A percentile compares a stretch with the other conserved stretches of the same genome.
Conservation (phyloP, 2,797 vertebrate genomes). For the Rhyacichthys aspro region DNA sequence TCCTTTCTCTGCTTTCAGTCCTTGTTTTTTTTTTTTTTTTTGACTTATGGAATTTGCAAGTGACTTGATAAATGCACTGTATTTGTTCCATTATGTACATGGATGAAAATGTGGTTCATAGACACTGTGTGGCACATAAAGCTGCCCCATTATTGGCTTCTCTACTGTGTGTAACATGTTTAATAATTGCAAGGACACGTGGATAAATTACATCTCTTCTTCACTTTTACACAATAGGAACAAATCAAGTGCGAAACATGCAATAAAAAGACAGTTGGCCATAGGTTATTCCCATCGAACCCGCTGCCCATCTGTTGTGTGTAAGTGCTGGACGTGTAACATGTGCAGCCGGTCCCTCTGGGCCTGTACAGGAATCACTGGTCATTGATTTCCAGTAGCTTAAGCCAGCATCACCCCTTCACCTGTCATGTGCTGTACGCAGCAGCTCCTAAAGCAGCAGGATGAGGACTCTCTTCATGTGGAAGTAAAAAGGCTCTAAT, state of each 20-base stretch:
- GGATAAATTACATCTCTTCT: neutral
- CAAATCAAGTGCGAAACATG: neutral
- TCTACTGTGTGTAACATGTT: neutral
- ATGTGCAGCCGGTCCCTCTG: conserved; percentile 14
- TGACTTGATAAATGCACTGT: conserved; percentile 15
- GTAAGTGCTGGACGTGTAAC: neutral
- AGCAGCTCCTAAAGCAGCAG: conserved; percentile 27
- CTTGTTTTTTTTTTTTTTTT: conserved; percentile 41
- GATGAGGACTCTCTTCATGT: conserved; percentile 8
- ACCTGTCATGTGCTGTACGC: conserved; percentile 47
- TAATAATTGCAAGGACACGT: conserved; percentile 7
- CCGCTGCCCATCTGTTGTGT: conserved; percentile 21
- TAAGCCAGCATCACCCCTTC: conserved; percentile 36
- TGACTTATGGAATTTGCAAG: conserved; percentile 16
- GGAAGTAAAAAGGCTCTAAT: conserved; percentile 11
- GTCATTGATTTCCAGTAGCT: conserved; percentile 52
- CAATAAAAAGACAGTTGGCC: conserved; percentile 3
- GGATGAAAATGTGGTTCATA: neutral
- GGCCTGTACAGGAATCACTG: conserved; percentile 44
- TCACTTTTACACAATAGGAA: neutral
- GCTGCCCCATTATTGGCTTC: conserved; percentile 9
- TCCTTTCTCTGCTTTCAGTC: neutral
- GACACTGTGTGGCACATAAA: neutral
- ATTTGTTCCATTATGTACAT: neutral
- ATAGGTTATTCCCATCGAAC: conserved; percentile 15